Conservation (phyloP, 2,113 vertebrate species). For the Sinocyclocheilus maitianheensis region DNA sequence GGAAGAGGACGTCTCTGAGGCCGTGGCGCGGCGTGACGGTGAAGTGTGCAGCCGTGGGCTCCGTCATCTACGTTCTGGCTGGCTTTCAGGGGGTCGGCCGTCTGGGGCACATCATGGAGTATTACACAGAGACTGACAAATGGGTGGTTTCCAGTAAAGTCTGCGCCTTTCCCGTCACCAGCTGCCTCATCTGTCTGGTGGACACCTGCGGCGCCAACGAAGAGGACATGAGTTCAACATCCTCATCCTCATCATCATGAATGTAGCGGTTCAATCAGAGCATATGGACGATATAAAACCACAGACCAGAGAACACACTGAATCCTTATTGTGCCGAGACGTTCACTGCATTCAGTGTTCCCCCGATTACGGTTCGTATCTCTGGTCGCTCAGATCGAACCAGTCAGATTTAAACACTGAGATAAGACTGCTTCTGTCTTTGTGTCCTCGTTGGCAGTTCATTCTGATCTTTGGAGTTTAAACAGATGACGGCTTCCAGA, state of each 20-base stretch:
- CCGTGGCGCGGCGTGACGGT: conserved; percentile 95
- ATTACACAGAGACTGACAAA: conserved; percentile 92
- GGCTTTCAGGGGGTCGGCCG: conserved; percentile 96
- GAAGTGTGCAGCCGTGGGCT: conserved; percentile 92
- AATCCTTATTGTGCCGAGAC: not conserved
- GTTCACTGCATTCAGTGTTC: not conserved
- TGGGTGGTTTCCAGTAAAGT: conserved; percentile 90
- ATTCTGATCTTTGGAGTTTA: not conserved
- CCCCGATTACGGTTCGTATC: not conserved
- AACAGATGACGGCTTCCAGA: not conserved
- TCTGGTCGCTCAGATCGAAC: not conserved
- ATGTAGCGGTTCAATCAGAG: not conserved
- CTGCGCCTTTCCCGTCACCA: conserved; percentile 93
- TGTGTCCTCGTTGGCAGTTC: not conserved
- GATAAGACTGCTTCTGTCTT: not conserved
- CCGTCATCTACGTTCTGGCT: conserved; percentile 90
- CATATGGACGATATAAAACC: not conserved
- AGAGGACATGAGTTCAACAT: conserved; percentile 71
- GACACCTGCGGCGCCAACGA: conserved; percentile 97
- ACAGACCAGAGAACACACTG: not conserved
- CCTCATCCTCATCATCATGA: conserved; percentile 39
- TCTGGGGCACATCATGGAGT: conserved; percentile 92
- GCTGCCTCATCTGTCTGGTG: conserved; percentile 94
- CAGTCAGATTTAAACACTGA: not conserved
- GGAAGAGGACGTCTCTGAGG: conserved; percentile 90